Evolutionary conservation across 2,888 invertebrate genomes (phyloP).

Genomic region (Ephialtes manifestator): DNA sequence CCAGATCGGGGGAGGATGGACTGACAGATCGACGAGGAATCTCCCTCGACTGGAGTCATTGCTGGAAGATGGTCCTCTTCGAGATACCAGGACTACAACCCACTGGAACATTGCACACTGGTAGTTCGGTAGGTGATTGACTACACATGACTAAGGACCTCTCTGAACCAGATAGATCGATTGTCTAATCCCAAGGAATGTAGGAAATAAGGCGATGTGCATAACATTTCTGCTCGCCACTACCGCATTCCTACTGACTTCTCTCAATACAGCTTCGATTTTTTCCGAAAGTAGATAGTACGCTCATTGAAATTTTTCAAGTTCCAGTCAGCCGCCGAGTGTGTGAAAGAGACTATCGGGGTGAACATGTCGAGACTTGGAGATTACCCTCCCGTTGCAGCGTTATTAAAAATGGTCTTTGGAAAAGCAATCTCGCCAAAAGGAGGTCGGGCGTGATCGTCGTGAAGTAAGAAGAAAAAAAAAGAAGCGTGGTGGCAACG

Average conservation of each 20-base stretch:
- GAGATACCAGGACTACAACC: constrained; percentile 22
- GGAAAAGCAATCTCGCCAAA: constrained; percentile 79
- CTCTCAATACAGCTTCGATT: constrained; percentile 8
- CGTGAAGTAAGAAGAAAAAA: constrained; percentile 58
- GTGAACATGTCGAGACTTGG: constrained; percentile 63
- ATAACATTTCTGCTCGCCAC: constrained; percentile 39
- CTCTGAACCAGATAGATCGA: constrained; percentile 29
- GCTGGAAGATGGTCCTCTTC: constrained; percentile 36
- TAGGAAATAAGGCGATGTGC: constrained; percentile 15
- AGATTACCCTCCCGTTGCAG: constrained; percentile 72
- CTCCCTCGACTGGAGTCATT: constrained; percentile 45
- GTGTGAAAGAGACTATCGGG: constrained; percentile 41
- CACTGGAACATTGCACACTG: background rate
- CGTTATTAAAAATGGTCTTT: constrained; percentile 81
- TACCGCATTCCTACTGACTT: constrained; percentile 12
- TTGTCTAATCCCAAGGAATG: constrained; percentile 17
- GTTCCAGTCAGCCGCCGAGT: constrained; percentile 29
- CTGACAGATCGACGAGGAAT: constrained; percentile 56
- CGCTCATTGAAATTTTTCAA: constrained; percentile 9
- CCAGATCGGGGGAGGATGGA: constrained; percentile 27
- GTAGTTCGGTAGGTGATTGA: constrained; percentile 17
- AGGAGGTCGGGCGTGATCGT: constrained; percentile 70
- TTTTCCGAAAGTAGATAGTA: background rate
- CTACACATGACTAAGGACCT: background rate
- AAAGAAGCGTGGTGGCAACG: constrained; percentile 36